phyloP scores from a whole-genome alignment of 1,140 invertebrate species.

The Drosophila albomicans region DNA sequence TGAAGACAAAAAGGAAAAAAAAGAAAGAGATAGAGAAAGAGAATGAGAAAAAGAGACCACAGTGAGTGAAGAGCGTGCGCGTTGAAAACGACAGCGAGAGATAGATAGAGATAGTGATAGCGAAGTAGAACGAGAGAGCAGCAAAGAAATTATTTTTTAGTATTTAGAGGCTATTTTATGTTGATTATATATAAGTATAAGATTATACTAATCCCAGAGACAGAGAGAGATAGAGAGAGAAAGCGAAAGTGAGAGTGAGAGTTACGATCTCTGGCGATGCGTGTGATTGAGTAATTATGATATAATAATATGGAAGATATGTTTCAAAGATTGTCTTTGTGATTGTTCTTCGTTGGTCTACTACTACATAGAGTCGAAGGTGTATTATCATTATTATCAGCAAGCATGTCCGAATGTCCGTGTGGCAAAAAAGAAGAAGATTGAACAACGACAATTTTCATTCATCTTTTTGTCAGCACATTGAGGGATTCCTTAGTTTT shows the following conservation, averaged over 20 bases:
- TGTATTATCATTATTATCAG: neutral
- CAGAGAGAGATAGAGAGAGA: no score
- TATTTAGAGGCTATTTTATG: slow-evolving; percentile 82
- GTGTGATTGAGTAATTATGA: slow-evolving; percentile 5
- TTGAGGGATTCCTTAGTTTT: neutral
- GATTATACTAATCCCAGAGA: neutral
- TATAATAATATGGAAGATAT: slow-evolving; percentile 4
- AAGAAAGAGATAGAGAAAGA: neutral
- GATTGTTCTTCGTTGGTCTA: slow-evolving; percentile 3
- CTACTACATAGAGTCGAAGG: neutral
- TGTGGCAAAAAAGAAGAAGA: neutral
- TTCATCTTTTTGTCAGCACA: neutral
- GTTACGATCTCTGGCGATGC: neutral
- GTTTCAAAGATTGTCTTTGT: slow-evolving; percentile 5
- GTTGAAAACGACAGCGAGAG: slow-evolving; percentile 72
- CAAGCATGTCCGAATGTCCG: slow-evolving; percentile 1
- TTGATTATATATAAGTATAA: slow-evolving; percentile 5
- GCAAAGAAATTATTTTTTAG: slow-evolving; percentile 81
- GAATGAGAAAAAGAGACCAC: slow-evolving; percentile 23
- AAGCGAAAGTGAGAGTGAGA: no score
- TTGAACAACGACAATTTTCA: neutral
- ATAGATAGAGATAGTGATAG: slow-evolving; percentile 35
- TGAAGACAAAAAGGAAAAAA: slow-evolving; percentile 22
- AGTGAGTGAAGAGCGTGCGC: slow-evolving; percentile 54
- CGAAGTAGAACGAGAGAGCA: slow-evolving; percentile 37